Base-by-base conservation (phyloP, 2,113 vertebrate species). In the Grus americana region DNA sequence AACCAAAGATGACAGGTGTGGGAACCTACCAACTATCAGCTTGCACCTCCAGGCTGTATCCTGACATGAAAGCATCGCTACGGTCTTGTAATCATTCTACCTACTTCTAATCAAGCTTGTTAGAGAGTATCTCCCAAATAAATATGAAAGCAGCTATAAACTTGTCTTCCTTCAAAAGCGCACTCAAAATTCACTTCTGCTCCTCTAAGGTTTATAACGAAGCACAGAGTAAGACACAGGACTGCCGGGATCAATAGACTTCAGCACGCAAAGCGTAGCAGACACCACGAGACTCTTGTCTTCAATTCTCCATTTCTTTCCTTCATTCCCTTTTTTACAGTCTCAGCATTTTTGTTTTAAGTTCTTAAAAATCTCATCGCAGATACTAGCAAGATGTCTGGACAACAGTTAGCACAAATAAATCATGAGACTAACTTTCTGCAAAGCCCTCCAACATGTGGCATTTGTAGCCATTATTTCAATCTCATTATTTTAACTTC, bases 61-160 rank as follows among this genome's bases (percentile, higher is more conserved):
- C 0, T 9, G 14, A 46, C 24, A n/a, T 2, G 20, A 80, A 66
- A 52, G 5, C 59, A 85, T 54, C 0, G 0, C 24, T 68, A 20
- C 3, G 5, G 27, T n/a, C 54, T 61, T 34, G 13, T 1, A 14
- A n/a, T 7, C 55, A 36, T 40, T 59, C 52, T n/a, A 23, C 27
- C 38, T 68, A 66, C 7, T 22, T 62, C 61, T 68, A 13, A 67
- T n/a, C 6, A 46, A 73, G 14, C 16, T 74, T 34, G 27, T 62
- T 38, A 46, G 8, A 92, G 29, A 76, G 0, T 4, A 68, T 9
- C 20, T 58, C 79, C 50, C 27, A 86, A n/a, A 59, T 79, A 70
- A 82, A 67, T 5, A 38, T 1, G 9, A 76, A 86, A 67, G 47
- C 22, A 74, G 47, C 11, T 30, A 21, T 52, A 40, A 90, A 61